Percentiles rank a stretch among this genome's conserved stretches.
Evolutionary conservation across 1,140 invertebrate genomes (phyloP).

Genomic region (Polyergus mexicanus): DNA sequence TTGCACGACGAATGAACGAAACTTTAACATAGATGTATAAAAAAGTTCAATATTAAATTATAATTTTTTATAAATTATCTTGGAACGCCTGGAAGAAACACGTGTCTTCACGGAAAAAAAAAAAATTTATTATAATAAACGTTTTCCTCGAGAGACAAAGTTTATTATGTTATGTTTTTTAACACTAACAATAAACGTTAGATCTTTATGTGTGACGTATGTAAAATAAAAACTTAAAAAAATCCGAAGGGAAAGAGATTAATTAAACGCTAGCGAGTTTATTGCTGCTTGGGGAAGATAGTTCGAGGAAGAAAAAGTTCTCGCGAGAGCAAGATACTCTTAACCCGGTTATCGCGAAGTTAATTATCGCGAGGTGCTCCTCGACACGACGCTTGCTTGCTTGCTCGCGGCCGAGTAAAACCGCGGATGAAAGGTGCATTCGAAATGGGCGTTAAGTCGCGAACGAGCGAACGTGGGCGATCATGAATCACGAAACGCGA

Average conservation of each 20-base stretch:
- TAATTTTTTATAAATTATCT: no score
- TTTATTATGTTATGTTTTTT: not conserved
- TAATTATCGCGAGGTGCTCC: slow-evolving; percentile 48
- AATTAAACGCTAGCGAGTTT: slow-evolving; percentile 37
- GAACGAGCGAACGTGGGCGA: slow-evolving; percentile 57
- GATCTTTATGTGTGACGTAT: slow-evolving; percentile 4
- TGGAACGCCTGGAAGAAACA: no score
- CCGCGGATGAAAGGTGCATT: slow-evolving; percentile 59
- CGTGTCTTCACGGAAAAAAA: not conserved
- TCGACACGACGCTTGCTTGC: not conserved
- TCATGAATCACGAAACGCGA: slow-evolving; percentile 47
- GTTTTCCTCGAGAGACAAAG: not conserved
- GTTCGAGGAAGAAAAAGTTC: slow-evolving; percentile 37
- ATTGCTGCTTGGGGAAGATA: slow-evolving; percentile 28
- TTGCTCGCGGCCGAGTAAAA: slow-evolving; percentile 38
- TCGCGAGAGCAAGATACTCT: slow-evolving; percentile 23
- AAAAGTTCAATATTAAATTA: no score
- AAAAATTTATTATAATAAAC: slow-evolving; percentile 16
- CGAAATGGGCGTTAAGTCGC: slow-evolving; percentile 51
- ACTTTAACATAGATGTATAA: no score
- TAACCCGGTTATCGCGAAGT: slow-evolving; percentile 53
- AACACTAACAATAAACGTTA: slow-evolving; percentile 14
- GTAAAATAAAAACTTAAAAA: slow-evolving; percentile 24
- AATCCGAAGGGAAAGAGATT: slow-evolving; percentile 40
- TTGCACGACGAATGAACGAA: not conserved